Evolutionary conservation across 64 coral and sea anemone species (phyloP).

Genomic region (Exaiptasia diaphana): DNA sequence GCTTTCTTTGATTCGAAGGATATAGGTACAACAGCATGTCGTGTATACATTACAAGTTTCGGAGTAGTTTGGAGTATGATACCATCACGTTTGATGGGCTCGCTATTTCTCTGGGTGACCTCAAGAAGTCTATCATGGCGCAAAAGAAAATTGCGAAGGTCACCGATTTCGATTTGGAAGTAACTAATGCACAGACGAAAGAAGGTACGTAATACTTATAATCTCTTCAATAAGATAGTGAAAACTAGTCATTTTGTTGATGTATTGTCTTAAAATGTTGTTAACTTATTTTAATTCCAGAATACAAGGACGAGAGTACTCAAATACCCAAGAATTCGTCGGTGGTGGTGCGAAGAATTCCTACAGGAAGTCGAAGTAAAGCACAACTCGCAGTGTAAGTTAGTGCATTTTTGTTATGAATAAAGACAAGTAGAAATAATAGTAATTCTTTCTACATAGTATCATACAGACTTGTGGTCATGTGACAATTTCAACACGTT

Average conservation of each 20-base stretch:
- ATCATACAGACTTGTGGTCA: no score
- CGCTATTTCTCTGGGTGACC: slow-evolving; percentile 90
- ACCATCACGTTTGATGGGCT: slow-evolving; percentile 96
- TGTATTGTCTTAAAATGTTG: background rate
- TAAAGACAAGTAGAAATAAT: background rate
- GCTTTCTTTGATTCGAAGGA: no score
- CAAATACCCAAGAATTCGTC: slow-evolving; percentile 98
- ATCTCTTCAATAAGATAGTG: background rate
- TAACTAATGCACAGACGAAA: slow-evolving; percentile 96
- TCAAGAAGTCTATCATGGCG: slow-evolving; percentile 89
- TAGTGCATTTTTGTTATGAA: no score
- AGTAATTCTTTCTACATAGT: background rate
- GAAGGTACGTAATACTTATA: slow-evolving; percentile 65
- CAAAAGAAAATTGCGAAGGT: slow-evolving; percentile 95
- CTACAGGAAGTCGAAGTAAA: slow-evolving; percentile 82
- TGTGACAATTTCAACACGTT: no score
- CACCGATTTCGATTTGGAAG: slow-evolving; percentile 96
- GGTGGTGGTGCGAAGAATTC: slow-evolving; percentile 87
- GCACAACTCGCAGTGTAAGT: slow-evolving; percentile 94
- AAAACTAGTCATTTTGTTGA: background rate
- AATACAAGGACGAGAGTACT: slow-evolving; percentile 85
- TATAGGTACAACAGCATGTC: no score
- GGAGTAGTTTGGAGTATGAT: slow-evolving; percentile 96
- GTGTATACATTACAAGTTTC: slow-evolving; percentile 98
- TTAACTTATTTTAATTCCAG: slow-evolving; percentile 5